Evolutionary conservation across 2,797 vertebrate species (phyloP).

Genomic region (Arnoldichthys spilopterus): DNA sequence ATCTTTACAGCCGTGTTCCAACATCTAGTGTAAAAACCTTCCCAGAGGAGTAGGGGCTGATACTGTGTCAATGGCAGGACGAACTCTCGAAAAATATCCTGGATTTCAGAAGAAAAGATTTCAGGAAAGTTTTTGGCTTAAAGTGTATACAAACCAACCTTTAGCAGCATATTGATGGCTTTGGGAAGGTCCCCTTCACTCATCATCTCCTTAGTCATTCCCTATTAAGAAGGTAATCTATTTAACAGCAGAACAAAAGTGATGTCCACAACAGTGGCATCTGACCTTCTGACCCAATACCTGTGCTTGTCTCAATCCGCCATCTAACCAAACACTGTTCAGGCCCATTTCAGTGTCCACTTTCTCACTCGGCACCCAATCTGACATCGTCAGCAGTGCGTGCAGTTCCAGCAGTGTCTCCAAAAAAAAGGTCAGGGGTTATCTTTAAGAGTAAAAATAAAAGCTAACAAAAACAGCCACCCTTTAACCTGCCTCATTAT

Average conservation of each 20-base stretch:
- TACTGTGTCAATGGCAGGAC: too few relatives aligned
- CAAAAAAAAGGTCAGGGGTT: constrained; percentile 52
- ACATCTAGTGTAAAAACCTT: not conserved
- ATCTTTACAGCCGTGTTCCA: not conserved
- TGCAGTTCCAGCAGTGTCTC: constrained; percentile 28
- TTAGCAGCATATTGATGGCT: not conserved
- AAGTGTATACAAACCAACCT: not conserved
- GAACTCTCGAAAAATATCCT: not conserved
- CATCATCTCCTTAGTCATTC: constrained; percentile 6
- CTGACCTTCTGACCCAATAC: constrained; percentile 52
- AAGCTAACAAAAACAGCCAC: constrained; percentile 53
- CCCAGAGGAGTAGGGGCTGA: not conserved
- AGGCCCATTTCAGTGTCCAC: constrained; percentile 35
- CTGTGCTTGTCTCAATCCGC: constrained; percentile 44
- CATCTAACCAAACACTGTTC: constrained; percentile 49
- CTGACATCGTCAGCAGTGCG: constrained; percentile 40
- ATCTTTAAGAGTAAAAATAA: constrained; percentile 52
- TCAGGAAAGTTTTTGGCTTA: not conserved
- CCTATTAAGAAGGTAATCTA: constrained; percentile 25
- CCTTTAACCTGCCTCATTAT: constrained; percentile 54
- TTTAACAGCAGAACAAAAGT: constrained; percentile 49
- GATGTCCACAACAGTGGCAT: constrained; percentile 22
- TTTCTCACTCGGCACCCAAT: constrained; percentile 33
- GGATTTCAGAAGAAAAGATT: not conserved
- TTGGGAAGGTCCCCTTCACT: constrained; percentile 17